Conservation (phyloP, 2,888 invertebrate genomes). For the Orchestes rusci region DNA sequence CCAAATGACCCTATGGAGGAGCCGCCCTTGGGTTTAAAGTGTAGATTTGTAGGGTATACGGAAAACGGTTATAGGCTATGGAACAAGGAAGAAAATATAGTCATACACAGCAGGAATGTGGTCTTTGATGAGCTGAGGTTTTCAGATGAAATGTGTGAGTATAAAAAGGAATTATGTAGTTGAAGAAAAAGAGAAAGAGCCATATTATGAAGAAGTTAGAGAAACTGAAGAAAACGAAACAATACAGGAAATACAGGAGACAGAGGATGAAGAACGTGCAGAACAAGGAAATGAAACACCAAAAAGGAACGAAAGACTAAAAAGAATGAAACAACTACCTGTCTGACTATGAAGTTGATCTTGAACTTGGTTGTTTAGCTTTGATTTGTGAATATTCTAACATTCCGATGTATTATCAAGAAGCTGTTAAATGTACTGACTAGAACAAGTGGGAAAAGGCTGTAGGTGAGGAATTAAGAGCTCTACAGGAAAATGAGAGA, state of each 20-base stretch:
- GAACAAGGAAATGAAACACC: neutral
- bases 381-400: too few relatives aligned
- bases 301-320: neutral
- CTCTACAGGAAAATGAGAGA: neutral
- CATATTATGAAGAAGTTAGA: neutral
- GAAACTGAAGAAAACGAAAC: too few relatives aligned
- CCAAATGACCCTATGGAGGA: too few relatives aligned
- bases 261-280: neutral
- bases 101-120: neutral
- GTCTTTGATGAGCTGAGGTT: conserved; percentile 1
- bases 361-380: neutral
- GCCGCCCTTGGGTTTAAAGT: too few relatives aligned
- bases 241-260: too few relatives aligned
- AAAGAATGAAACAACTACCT: neutral
- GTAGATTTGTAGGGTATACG: too few relatives aligned
- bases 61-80: neutral
- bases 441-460: neutral
- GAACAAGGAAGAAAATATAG: neutral
- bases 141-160: neutral
- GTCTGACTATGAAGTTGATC: neutral
- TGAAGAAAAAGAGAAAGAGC: neutral
- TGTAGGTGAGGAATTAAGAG: neutral
- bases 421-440: neutral
- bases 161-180: neutral
- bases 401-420: neutral